Conservation (phyloP, 2,113 vertebrate species). For the Calypte anna region DNA sequence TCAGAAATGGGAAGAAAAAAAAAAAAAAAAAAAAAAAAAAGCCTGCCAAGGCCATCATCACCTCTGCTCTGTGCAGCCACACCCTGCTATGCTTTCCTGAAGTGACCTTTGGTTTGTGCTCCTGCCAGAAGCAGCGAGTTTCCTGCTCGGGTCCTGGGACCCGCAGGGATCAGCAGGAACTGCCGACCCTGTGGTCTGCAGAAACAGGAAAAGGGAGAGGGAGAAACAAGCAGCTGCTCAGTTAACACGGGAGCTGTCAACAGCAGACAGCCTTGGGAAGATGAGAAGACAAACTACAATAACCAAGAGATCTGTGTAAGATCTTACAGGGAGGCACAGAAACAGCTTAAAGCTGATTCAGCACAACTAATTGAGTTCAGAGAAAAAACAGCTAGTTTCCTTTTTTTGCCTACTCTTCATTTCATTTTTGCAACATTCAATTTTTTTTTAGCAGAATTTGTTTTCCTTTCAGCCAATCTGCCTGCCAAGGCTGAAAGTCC, state of each 20-base stretch:
- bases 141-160: background rate
- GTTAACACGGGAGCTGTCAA: background rate
- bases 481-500: background rate
- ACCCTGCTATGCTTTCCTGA: background rate
- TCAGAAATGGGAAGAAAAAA: background rate
- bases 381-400: background rate
- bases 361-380: background rate
- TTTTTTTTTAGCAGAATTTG: background rate
- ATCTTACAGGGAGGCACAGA: background rate
- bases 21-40: too few relatives aligned
- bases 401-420: background rate
- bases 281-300: background rate
- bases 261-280: background rate
- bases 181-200: background rate
- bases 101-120: conserved; percentile 28
- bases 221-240: background rate
- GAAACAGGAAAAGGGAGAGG: background rate
- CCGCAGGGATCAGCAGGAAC: background rate
- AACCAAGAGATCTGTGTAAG: background rate
- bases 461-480: conserved; percentile 5
- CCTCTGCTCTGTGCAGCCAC: fast-evolving
- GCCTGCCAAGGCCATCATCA: too few relatives aligned
- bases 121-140: background rate
- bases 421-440: background rate
- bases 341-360: conserved; percentile 5